These are phyloP conservation scores for Tubulanus polymorphus DNA, from an alignment of 2,888 invertebrate species.

Conservation along the genomic window DNA sequence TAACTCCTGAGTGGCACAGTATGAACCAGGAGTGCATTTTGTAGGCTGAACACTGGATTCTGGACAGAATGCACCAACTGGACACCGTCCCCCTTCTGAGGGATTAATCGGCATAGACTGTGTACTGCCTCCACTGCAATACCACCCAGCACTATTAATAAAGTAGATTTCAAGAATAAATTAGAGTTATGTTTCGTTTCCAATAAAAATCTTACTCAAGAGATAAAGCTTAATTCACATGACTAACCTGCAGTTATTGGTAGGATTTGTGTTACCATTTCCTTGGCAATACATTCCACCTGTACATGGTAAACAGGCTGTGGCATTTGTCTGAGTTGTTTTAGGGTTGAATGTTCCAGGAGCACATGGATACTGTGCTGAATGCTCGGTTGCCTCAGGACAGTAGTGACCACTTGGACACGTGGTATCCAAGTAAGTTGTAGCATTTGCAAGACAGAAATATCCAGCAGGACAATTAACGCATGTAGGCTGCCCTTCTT, in stretches of 20 bases:
- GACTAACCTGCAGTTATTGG: conserved; percentile 39
- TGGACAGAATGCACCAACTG: conserved; percentile 40
- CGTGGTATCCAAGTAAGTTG: conserved; percentile 34
- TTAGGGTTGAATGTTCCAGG: conserved; percentile 37
- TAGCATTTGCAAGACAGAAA: conserved; percentile 42
- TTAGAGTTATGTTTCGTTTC: too few relatives aligned
- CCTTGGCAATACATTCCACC: conserved; percentile 34
- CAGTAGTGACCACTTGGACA: conserved; percentile 48
- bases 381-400: conserved; percentile 31
- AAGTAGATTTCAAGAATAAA: too few relatives aligned
- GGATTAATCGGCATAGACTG: conserved; percentile 34
- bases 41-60: conserved; percentile 35
- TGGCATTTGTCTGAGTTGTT: conserved; percentile 22
- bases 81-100: conserved; percentile 37
- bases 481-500: conserved; percentile 31
- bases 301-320: conserved; percentile 32
- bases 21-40: conserved; percentile 38
- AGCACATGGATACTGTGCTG: conserved; percentile 30
- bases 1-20: conserved; percentile 34
- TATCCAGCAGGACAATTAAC: conserved; percentile 41
- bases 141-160: conserved; percentile 47
- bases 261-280: conserved; percentile 28
- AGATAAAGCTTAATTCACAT: neutral
- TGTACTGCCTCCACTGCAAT: conserved; percentile 37
- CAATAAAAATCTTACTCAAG: too few relatives aligned